Percentiles rank a stretch among this genome's conserved stretches.
phyloP scores from a whole-genome alignment of 2,888 invertebrate species.

The Latrodectus hesperus region DNA sequence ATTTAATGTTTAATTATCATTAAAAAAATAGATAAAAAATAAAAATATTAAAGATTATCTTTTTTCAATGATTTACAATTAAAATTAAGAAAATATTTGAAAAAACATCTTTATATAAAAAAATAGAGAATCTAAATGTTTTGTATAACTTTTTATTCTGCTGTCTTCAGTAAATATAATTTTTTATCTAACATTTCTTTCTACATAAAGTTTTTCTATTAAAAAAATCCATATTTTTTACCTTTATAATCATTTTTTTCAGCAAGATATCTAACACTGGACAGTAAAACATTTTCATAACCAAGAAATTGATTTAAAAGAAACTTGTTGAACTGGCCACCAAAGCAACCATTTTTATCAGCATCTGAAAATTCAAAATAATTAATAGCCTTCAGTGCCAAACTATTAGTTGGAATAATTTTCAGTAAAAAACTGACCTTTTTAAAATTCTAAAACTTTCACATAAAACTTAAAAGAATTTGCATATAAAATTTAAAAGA shows the following conservation, averaged over 20 bases:
- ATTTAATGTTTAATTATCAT: too few relatives aligned
- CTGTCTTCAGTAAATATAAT: too few relatives aligned
- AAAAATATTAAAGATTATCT: too few relatives aligned
- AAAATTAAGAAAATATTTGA: too few relatives aligned
- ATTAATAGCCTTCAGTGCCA: background rate
- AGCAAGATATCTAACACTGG: slow-evolving; percentile 94
- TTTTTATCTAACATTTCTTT: too few relatives aligned
- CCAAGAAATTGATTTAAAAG: slow-evolving; percentile 94
- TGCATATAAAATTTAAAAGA: background rate
- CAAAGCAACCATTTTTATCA: slow-evolving; percentile 91
- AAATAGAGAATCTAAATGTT: too few relatives aligned
- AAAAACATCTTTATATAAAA: too few relatives aligned
- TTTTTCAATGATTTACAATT: too few relatives aligned
- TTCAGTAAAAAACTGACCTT: background rate
- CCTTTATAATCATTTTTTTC: slow-evolving; percentile 98
- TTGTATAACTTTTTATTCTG: too few relatives aligned
- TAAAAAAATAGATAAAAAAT: too few relatives aligned
- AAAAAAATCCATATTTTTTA: slow-evolving; percentile 62
- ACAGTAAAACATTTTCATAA: slow-evolving; percentile 97
- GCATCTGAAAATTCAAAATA: slow-evolving; percentile 88
- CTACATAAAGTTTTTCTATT: background rate
- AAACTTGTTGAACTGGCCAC: slow-evolving; percentile 91
- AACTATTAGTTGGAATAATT: background rate
- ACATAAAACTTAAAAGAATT: background rate
- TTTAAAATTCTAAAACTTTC: background rate